A percentile compares a stretch with the other conserved stretches of the same genome.
Conservation (phyloP, 2,888 invertebrate genomes). For the Norana najaformis region DNA sequence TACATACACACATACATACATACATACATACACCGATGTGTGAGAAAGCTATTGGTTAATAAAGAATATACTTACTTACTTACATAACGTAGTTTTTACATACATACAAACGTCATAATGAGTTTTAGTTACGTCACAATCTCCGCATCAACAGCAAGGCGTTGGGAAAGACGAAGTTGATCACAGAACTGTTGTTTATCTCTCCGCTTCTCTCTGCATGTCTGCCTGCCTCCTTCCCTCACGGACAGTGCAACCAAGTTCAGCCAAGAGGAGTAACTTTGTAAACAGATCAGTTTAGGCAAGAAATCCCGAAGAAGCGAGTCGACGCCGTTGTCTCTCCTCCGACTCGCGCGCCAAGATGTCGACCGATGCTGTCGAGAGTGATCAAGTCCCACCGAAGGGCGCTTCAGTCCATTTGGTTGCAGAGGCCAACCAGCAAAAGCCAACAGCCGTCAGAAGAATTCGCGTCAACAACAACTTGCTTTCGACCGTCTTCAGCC, state of each 20-base stretch:
- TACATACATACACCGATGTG: too few relatives aligned
- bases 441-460: not conserved
- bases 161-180: not conserved
- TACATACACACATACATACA: too few relatives aligned
- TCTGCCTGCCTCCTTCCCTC: not conserved
- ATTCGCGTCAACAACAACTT: constrained; percentile 1
- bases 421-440: not conserved
- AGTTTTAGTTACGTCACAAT: not conserved
- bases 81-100: too few relatives aligned
- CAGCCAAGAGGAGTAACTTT: not conserved
- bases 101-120: not conserved
- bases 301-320: not conserved
- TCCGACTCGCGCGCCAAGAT: not conserved
- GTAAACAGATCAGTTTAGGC: not conserved
- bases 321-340: not conserved
- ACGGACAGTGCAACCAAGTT: not conserved
- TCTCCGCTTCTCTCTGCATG: not conserved
- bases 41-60: too few relatives aligned
- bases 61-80: too few relatives aligned
- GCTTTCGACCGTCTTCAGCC: not conserved
- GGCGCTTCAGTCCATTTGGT: not conserved
- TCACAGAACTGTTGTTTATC: not conserved
- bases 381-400: not conserved
- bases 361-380: not conserved
- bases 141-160: not conserved